Evolutionary conservation across 2,888 invertebrate species (phyloP).

Genomic region (Dascillus cervinus): DNA sequence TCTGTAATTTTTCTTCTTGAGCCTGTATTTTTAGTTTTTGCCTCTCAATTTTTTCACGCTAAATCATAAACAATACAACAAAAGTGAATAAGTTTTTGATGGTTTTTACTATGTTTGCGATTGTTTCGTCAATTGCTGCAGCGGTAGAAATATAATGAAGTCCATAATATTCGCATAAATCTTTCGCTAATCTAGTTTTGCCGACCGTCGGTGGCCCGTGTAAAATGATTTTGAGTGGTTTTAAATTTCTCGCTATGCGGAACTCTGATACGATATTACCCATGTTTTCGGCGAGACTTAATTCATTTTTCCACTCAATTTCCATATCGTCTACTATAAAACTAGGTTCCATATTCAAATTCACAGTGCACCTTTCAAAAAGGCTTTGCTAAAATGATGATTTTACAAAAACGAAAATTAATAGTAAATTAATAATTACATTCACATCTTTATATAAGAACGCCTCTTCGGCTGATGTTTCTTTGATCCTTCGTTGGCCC

Average conservation of each 20-base stretch:
- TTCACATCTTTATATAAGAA: conserved; percentile 48
- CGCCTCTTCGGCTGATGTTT: conserved; percentile 50
- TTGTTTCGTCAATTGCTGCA: conserved; percentile 47
- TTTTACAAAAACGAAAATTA: conserved; percentile 1
- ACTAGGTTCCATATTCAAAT: conserved; percentile 53
- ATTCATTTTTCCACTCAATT: conserved; percentile 48
- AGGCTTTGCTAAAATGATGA: conserved; percentile 45
- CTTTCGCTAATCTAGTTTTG: conserved; percentile 53
- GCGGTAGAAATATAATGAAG: conserved; percentile 50
- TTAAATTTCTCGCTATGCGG: conserved; percentile 47
- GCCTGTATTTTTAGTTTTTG: conserved; percentile 21
- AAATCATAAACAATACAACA: no score
- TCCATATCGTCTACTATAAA: conserved; percentile 46
- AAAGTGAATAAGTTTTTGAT: background rate
- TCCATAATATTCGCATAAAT: conserved; percentile 50
- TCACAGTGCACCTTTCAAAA: conserved; percentile 50
- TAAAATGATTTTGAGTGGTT: conserved; percentile 51
- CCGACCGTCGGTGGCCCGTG: conserved; percentile 61
- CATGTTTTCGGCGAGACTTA: conserved; percentile 46
- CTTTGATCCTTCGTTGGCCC: conserved; percentile 50
- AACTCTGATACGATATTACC: conserved; percentile 42
- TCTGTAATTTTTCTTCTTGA: conserved; percentile 25
- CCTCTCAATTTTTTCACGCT: conserved; percentile 14
- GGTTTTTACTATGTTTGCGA: conserved; percentile 48
- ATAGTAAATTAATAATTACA: conserved; percentile 21